Evolutionary conservation across 2,113 vertebrate species (phyloP), one percentile per base, ranked within the genome.

Genomic region (Lutjanus erythropterus): DNA sequence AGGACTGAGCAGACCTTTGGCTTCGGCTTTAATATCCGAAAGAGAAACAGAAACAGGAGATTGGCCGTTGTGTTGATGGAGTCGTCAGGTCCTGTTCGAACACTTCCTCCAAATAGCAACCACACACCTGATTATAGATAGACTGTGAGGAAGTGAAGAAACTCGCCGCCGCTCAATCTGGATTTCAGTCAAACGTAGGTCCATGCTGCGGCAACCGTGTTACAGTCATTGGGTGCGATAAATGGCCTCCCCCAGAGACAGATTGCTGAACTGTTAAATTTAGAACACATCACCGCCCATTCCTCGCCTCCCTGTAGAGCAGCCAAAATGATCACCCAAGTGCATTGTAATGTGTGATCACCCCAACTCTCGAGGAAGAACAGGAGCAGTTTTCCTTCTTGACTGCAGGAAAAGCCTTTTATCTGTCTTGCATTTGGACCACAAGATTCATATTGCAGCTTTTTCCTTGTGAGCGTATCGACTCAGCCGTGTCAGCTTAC

Each of bases 11-110:
- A 69, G 52, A 80, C 9, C 39, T 23, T 69, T 41, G 35, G 52
- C 73, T 83, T 69, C 46, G 35, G 52, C 73, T 83, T 77, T 75
- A 85, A 85, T 89, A 89, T 86, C 81, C 29, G n/a, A 31, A 77
- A 61, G 65, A 75, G 62, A 75, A 35, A 55, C 62, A 78, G 61
- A 49, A 70, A 80, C 71, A 53, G 66, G 68, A 84, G 55, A 87
- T 76, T 67, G 65, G 53, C 49, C 79, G 53, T 55, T 84, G 80
- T 67, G 71, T 70, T 47, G 23, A 80, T 50, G 25, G 62, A 77
- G 75, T 69, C 25, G 27, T 80, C 74, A 27, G 68, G 53, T 79
- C 41, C 29, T 35, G 33, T 80, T 83, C 59, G 35, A 87, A 33
- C 33, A 10, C 67, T 68, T 83, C 61, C 73, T 78, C 70, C 59